A percentile compares a stretch with the other conserved stretches of the same genome.
Evolutionary conservation across 2,113 vertebrate genomes (phyloP).

Genomic region (Thamnaconus septentrionalis): DNA sequence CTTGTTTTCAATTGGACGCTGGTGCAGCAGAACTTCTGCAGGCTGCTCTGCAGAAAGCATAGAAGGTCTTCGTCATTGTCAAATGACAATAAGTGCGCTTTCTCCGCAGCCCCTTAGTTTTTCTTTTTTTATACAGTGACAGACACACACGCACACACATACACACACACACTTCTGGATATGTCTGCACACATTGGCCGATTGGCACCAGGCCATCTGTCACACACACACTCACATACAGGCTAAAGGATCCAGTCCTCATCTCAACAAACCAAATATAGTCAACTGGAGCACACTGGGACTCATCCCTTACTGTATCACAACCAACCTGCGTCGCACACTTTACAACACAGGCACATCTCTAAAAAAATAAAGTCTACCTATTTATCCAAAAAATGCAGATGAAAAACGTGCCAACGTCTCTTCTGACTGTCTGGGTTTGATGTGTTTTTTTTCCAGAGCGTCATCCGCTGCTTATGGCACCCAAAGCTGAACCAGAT

Average conservation of each 20-base stretch:
- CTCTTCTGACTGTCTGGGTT: no score
- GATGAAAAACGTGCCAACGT: no score
- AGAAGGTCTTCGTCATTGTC: conserved; percentile 35
- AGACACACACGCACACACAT: conserved; percentile 14
- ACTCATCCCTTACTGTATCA: conserved; percentile 44
- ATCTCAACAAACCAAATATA: conserved; percentile 78
- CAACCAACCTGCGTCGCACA: conserved; percentile 44
- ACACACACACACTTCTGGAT: conserved; percentile 57
- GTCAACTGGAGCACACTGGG: conserved; percentile 66
- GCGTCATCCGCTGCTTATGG: conserved; percentile 96
- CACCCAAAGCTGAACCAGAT: conserved; percentile 98
- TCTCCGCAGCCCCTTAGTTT: conserved; percentile 14
- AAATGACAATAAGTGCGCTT: conserved; percentile 19
- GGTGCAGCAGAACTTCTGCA: no score
- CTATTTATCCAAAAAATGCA: neutral
- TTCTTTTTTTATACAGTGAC: conserved; percentile 3
- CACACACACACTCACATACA: conserved; percentile 74
- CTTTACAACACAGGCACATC: conserved; percentile 21
- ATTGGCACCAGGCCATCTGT: conserved; percentile 75
- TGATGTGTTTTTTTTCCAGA: conserved; percentile 69
- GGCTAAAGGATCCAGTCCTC: conserved; percentile 66
- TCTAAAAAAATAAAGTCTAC: neutral
- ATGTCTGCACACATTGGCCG: conserved; percentile 67
- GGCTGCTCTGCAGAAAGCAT: conserved; percentile 17
- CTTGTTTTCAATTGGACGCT: no score